Base-by-base conservation (phyloP, 2,797 vertebrate genomes). In the Alcedo atthis region DNA sequence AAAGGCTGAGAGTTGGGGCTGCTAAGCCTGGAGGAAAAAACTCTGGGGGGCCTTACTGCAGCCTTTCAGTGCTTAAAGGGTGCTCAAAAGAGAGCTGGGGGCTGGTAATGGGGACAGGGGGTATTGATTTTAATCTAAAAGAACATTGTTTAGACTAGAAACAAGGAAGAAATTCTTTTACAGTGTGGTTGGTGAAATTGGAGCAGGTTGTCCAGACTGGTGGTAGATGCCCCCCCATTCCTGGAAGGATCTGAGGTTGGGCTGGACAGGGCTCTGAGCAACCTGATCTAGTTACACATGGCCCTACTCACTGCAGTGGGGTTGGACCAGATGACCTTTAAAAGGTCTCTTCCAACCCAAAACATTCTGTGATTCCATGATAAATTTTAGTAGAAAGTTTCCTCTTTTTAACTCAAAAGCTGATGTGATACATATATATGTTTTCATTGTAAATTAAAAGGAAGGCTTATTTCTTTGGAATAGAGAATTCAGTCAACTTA, bases 401-500 rank as follows among this genome's bases (percentile, higher is more conserved):
- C 17, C 25, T 68, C 37, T 78, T 91, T 82, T 42, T 64, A 81
- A 46, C 6, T 77, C 22, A 48, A 42, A 85, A 84, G 16, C 46
- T 66, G 26, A 76, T 54, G 15, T 45, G 54, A 83, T 28, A 82
- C 5, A 33, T 37, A 37, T 5, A 48, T 12, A 42, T 21, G 7
- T 43, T 61, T 30, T 35, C 33, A 49, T 1, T 76, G 12, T 61
- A 9, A 37, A 42, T 66, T 49, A 80, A 55, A 2, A 49, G n/a
- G 21, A 84, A 81, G 8, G 16, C 49, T 58, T 80, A 70, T 3
- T 69, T 48, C 11, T 85, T 59, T 59, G 9, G 18, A 53, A 32
- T 10, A 57, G 16, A 80, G 28, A 70, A 63, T 54, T 25, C 37
- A 76, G 57, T 67, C n/a, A 69, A 90, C 96, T 95, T 97, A 99